phyloP scores from a whole-genome alignment of 2,888 invertebrate genomes.

The Troilus luridus region DNA sequence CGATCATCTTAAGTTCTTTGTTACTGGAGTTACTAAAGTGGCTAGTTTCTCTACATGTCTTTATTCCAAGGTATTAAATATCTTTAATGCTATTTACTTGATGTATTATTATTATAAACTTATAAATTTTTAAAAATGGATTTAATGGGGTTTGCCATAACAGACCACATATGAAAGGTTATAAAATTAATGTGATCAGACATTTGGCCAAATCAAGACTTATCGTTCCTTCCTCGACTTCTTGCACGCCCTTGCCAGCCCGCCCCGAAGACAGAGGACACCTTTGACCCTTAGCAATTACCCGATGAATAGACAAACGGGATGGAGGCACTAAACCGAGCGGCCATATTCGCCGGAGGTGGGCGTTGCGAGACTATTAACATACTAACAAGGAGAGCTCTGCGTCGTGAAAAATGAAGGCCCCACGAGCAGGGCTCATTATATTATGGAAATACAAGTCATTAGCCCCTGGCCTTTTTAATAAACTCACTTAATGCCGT shows the following conservation, averaged over 20 bases:
- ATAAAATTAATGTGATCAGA: neutral
- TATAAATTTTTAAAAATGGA: neutral
- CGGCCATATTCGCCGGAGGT: constrained; percentile 52
- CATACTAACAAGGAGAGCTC: constrained; percentile 57
- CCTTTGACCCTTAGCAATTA: constrained; percentile 42
- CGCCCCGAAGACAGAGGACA: neutral
- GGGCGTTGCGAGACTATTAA: constrained; percentile 60
- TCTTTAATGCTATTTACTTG: no score
- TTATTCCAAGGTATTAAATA: no score
- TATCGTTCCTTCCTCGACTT: neutral
- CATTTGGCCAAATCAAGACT: neutral
- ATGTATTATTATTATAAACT: neutral
- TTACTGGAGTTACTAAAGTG: no score
- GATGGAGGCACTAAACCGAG: constrained; percentile 24
- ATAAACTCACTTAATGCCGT: constrained; percentile 50
- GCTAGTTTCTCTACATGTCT: no score
- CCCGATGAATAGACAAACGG: constrained; percentile 10
- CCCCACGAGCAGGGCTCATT: constrained; percentile 27
- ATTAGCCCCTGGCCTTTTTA: constrained; percentile 43
- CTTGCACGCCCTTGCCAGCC: neutral
- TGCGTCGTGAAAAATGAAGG: constrained; percentile 61
- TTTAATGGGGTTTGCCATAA: no score
- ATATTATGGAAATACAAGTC: constrained; percentile 38
- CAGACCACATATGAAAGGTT: neutral
- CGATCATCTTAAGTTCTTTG: no score